Conservation (phyloP, 2,113 vertebrate species). For the Brevimyrus niger region DNA sequence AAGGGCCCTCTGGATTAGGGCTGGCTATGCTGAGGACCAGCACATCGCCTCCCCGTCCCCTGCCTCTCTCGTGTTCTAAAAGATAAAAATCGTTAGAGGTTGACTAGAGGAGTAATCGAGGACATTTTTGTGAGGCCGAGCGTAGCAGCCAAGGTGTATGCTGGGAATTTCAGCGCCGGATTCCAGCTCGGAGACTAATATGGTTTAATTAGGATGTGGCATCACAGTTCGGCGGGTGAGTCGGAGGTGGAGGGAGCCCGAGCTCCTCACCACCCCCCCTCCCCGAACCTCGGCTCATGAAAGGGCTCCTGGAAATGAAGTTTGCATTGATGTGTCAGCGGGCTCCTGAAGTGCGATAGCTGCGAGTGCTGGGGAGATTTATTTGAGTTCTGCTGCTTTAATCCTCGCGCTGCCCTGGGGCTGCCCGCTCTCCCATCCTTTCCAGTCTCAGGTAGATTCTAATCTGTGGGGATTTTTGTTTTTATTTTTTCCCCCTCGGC, state of each 20-base stretch:
- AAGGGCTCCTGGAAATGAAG: constrained; percentile 52
- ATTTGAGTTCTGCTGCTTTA: constrained; percentile 48
- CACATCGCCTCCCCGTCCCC: constrained; percentile 12
- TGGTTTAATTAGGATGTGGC: constrained; percentile 36
- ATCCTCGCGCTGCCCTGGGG: constrained; percentile 55
- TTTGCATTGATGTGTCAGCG: constrained; percentile 58
- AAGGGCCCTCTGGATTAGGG: constrained; percentile 33
- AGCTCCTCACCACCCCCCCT: neutral
- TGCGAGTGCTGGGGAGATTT: constrained; percentile 38
- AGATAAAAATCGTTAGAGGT: constrained; percentile 49
- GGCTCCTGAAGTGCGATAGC: constrained; percentile 46
- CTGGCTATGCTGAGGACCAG: constrained; percentile 24
- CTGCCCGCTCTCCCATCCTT: constrained; percentile 31
- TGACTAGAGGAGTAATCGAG: constrained; percentile 58
- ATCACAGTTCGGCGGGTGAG: neutral
- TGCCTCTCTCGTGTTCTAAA: constrained; percentile 19
- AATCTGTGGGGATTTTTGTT: constrained; percentile 46
- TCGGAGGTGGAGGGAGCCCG: neutral
- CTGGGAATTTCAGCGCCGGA: constrained; percentile 22
- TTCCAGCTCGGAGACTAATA: constrained; percentile 27
- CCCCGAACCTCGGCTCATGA: constrained; percentile 49
- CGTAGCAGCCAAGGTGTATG: constrained; percentile 39
- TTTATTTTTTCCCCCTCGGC: neutral
- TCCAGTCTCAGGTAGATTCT: constrained; percentile 46
- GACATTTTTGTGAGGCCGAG: constrained; percentile 43